Conservation (phyloP, 2,888 invertebrate genomes). For the Coecobrya sp. region DNA sequence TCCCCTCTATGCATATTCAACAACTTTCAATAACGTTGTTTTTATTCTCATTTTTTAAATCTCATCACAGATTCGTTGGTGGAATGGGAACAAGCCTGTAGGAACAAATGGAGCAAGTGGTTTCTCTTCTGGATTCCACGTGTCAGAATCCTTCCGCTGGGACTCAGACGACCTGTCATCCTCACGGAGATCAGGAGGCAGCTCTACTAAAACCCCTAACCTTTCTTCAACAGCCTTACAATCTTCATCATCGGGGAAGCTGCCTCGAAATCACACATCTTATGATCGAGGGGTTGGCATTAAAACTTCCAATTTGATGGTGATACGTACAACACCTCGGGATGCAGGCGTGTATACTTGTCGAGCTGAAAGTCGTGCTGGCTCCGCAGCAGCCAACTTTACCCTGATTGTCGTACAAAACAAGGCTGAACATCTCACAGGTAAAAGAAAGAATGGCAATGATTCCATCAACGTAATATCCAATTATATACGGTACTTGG, state of each 20-base stretch:
- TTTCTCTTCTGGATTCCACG: conserved; percentile 75
- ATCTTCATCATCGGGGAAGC: background rate
- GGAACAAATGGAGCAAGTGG: conserved; percentile 82
- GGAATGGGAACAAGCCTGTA: conserved; percentile 83
- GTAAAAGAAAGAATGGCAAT: conserved; percentile 61
- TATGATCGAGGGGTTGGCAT: conserved; percentile 83
- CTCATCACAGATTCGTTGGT: conserved; percentile 83
- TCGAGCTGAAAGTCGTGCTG: conserved; percentile 94
- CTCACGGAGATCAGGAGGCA: conserved; percentile 40
- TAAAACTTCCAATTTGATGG: conserved; percentile 92
- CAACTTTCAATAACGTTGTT: background rate
- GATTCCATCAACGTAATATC: background rate
- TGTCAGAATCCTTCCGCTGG: conserved; percentile 81
- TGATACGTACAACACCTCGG: conserved; percentile 92
- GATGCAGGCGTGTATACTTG: conserved; percentile 94
- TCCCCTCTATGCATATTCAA: background rate
- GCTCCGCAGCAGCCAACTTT: conserved; percentile 92
- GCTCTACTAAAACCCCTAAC: conserved; percentile 58
- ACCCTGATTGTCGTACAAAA: conserved; percentile 92
- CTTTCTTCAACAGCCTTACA: conserved; percentile 51
- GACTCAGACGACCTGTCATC: conserved; percentile 65
- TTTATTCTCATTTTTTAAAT: conserved; percentile 33
- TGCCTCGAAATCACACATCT: conserved; percentile 57
- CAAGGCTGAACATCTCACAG: conserved; percentile 87
- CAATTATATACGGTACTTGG: conserved; percentile 7